These are phyloP conservation scores for Panagrolaimus sp. DNA, from an alignment of 1,140 invertebrate species.

Conservation along the genomic window DNA sequence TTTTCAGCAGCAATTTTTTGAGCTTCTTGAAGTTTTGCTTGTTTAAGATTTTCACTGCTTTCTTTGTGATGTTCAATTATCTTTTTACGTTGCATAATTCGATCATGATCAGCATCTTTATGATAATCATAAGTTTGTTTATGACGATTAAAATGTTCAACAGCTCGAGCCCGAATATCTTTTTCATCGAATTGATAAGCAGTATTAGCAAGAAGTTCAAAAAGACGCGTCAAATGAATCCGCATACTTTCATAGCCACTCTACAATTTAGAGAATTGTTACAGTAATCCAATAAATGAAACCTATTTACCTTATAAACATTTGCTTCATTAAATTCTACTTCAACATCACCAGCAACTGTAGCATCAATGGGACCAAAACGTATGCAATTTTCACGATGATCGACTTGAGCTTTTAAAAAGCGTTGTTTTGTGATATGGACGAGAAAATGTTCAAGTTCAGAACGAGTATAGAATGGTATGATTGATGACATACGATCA, in stretches of 20 bases:
- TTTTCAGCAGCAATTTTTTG: constrained; percentile 42
- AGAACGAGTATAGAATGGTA: constrained; percentile 49
- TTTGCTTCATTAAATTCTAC: constrained; percentile 32
- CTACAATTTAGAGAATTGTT: not conserved
- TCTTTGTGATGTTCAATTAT: constrained; percentile 58
- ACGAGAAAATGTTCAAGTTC: constrained; percentile 55
- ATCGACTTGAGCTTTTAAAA: constrained; percentile 51
- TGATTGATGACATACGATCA: constrained; percentile 46
- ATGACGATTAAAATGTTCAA: constrained; percentile 36
- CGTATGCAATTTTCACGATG: constrained; percentile 51
- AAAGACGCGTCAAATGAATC: not conserved
- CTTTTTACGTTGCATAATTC: constrained; percentile 48
- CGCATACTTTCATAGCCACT: constrained; percentile 5
- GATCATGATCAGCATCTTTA: constrained; percentile 50
- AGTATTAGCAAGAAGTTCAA: not conserved
- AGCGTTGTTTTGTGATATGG: constrained; percentile 51
- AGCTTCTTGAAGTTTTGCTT: constrained; percentile 45
- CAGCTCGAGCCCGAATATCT: not conserved
- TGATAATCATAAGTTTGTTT: constrained; percentile 39
- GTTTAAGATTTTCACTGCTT: constrained; percentile 41
- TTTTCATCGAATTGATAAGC: not conserved
- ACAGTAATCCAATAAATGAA: not conserved
- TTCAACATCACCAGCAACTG: constrained; percentile 52
- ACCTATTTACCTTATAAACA: constrained; percentile 15
- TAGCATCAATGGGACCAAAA: constrained; percentile 48